Base-by-base conservation (phyloP, 2,113 vertebrate genomes). In the Pterocles gutturalis region DNA sequence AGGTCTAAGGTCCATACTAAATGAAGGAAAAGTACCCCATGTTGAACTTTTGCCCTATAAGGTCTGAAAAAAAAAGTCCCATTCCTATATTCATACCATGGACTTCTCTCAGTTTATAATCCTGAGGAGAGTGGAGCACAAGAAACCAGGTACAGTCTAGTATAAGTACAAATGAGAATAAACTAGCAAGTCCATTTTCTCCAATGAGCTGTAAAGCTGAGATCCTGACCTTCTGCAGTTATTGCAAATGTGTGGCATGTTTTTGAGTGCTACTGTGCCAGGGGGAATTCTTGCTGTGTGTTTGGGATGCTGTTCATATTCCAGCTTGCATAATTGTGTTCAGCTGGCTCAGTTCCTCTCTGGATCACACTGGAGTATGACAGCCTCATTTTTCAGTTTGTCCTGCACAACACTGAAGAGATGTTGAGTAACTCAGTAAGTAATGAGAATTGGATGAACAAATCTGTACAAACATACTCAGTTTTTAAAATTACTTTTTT, bases 271-370 rank as follows among this genome's bases (percentile, higher is more conserved):
- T 31, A 9, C 54, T 46, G 46, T 84, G 64, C 76, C 80, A 94
- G 38, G 38, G 80, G 60, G 60, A 97, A 91, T 89, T 92, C 54
- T 6, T 1, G 17, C 13, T 87, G 66, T 86, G 18, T 53, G 21
- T 62, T 93, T 90, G 93, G 83, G 85, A 93, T 49, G 24, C 21
- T 75, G 26, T 48, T 90, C 18, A 7, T 71, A 24, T 73, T 92
- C 71, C 85, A 88, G 60, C 55, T 93, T 93, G 72, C 83, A 73
- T 96, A 92, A 95, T 45, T 66, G 11, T 83, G 31, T 81, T 87
- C 0, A 8, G 38, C 86, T 87, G 79, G 53, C 76, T 89, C 53
- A 67, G 64, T 53, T 92, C 72, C 83, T 89, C 67, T 71, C 55
- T 75, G 57, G 66, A 92, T 66, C 72, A 73, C 75, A 94, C 51